These are phyloP conservation scores for Agrotis ipsilon DNA, from an alignment of 2,888 invertebrate genomes.

Conservation along the genomic window DNA sequence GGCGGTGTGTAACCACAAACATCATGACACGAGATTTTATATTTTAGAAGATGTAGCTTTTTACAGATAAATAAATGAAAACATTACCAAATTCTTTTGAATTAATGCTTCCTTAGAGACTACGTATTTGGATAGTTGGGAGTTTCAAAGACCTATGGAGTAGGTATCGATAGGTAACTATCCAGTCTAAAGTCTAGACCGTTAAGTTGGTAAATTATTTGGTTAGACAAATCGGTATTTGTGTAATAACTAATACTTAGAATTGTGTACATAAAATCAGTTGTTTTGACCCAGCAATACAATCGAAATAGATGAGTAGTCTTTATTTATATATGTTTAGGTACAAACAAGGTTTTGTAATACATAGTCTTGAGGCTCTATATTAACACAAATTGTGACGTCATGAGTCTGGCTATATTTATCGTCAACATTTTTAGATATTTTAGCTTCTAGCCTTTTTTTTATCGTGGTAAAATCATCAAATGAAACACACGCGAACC, in stretches of 20 bases:
- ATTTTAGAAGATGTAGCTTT: not conserved
- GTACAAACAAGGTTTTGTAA: not conserved
- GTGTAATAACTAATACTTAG: not conserved
- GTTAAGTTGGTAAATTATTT: not conserved
- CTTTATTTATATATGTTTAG: not conserved
- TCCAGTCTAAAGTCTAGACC: not conserved
- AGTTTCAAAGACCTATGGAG: not conserved
- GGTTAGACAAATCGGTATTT: not conserved
- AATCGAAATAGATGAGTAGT: not conserved
- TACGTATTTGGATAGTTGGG: not conserved
- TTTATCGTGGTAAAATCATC: too few species aligned
- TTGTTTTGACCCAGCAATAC: not conserved
- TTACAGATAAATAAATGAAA: not conserved
- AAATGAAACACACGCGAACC: too few species aligned
- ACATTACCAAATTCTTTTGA: not conserved
- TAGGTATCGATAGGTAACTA: not conserved
- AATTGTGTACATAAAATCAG: not conserved
- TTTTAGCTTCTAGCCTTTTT: not conserved
- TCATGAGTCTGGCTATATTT: not conserved
- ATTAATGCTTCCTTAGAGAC: not conserved
- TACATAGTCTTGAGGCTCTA: slow-evolving; percentile 1
- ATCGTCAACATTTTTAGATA: not conserved
- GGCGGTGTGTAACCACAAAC: too few species aligned
- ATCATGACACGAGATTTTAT: too few species aligned
- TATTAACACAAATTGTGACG: slow-evolving; percentile 1